Evolutionary conservation across 2,797 vertebrate species (phyloP), one percentile per base, ranked within the genome.

Genomic region (Dendrocincla fuliginosa): DNA sequence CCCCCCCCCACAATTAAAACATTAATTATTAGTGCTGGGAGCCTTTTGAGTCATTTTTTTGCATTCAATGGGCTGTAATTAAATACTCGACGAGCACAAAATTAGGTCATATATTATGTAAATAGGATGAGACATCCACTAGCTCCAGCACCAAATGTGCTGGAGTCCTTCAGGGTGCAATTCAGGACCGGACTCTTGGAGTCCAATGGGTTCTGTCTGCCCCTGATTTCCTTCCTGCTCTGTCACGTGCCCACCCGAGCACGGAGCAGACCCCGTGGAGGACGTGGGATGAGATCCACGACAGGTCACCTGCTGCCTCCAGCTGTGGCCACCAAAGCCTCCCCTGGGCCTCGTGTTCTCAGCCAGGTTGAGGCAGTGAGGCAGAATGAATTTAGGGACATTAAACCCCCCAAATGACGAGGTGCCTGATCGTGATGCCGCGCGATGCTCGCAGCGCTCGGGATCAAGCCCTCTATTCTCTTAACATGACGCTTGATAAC

Each of bases 101-200:
- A 97, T 96, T 95, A 91, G 97, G 96, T 96, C 95, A 89, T 95
- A 89, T 94, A 95, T 97, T 96, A 97, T 96, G 92, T 95, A 97
- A 96, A 95, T 95, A 96, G 94, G 93, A 97, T 92, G 94, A 96
- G 96, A 96, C 88, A 95, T 96, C 93, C 94, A 94, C 91, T 96
- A 89, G 87, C 77, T 96, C 71, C 39, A 57, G 87, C 88, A 71
- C 22, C 79, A 90, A 94, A 86, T 49, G 74, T 59, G 65, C 84
- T 64, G 83, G 73, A 89, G 78, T 79, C 93, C 95, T 95, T 89
- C 1, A 94, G 93, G 96, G 76, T 63, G 27, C 75, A 5, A 70
- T 56, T 87, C 7, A 17, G 3, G 18, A 17, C 16, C 20, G 90
- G 92, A 28, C 87, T 90, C 53, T 25, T 7, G 56, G 80, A 93